These are phyloP conservation scores for Paguma larvata DNA, from an alignment of 2,797 vertebrate genomes.

Conservation along the genomic window DNA sequence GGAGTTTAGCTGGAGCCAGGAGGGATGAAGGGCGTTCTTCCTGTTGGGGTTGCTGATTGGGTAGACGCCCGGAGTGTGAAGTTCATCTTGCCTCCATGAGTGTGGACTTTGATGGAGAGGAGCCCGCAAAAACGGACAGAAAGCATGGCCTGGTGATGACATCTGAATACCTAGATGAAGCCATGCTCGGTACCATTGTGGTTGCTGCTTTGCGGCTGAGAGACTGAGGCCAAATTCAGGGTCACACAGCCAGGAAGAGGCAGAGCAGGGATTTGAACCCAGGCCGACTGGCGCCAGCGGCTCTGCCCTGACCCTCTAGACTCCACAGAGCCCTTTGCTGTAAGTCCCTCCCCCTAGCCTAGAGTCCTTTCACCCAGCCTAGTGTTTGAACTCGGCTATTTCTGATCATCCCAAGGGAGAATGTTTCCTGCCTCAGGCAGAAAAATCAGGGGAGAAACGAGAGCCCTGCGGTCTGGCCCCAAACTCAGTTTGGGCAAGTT, in stretches of 20 bases:
- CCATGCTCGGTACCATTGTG: neutral
- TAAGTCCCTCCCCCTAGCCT: slow-evolving; percentile 65
- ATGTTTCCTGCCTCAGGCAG: slow-evolving; percentile 80
- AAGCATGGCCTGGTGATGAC: neutral
- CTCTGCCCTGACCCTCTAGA: slow-evolving; percentile 19
- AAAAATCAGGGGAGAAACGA: slow-evolving; percentile 75
- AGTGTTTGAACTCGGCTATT: slow-evolving; percentile 77
- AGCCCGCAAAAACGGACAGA: neutral
- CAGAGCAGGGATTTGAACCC: slow-evolving; percentile 71
- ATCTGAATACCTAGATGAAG: neutral
- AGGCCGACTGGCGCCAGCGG: slow-evolving; percentile 51
- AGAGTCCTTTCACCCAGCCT: slow-evolving; percentile 69
- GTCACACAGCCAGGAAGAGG: neutral
- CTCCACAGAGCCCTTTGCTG: slow-evolving; percentile 46
- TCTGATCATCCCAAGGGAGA: slow-evolving; percentile 75
- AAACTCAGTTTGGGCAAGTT: neutral
- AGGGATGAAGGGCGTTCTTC: too few species aligned
- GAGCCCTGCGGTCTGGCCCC: slow-evolving; percentile 79
- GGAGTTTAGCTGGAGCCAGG: neutral
- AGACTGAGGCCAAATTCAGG: neutral
- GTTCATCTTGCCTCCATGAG: neutral
- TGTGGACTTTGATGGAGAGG: neutral
- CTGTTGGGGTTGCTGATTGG: neutral
- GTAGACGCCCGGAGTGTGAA: neutral
- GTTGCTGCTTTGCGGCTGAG: neutral